These are phyloP conservation scores for Alsophila aescularia DNA, from an alignment of 2,888 invertebrate genomes.

Conservation along the genomic window DNA sequence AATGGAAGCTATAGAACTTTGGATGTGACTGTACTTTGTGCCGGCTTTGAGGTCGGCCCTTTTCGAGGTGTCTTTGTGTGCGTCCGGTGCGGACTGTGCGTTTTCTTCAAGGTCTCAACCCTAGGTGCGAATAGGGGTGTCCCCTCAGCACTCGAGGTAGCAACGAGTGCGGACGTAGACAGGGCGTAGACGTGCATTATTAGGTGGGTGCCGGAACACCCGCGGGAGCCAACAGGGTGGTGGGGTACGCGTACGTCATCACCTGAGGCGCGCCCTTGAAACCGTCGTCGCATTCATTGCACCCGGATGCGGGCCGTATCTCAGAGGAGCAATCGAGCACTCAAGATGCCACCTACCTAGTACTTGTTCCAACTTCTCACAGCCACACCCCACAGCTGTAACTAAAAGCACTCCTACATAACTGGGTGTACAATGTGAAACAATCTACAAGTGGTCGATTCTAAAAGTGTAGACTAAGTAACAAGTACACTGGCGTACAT, in stretches of 20 bases:
- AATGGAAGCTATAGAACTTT: background rate
- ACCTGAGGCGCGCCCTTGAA: slow-evolving; percentile 84
- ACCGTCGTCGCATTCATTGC: slow-evolving; percentile 84
- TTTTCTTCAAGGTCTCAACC: slow-evolving; percentile 19
- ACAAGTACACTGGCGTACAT: no score
- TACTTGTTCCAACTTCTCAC: slow-evolving; percentile 37
- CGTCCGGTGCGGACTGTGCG: slow-evolving; percentile 6
- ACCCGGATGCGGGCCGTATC: slow-evolving; percentile 81
- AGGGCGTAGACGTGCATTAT: slow-evolving; percentile 84
- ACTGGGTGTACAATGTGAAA: no score
- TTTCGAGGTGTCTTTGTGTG: slow-evolving; percentile 12
- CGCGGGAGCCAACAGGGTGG: slow-evolving; percentile 68
- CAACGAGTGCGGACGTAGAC: slow-evolving; percentile 82
- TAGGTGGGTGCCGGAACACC: slow-evolving; percentile 83
- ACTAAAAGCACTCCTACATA: background rate
- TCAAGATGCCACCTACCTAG: slow-evolving; percentile 63
- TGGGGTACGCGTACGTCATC: slow-evolving; percentile 82
- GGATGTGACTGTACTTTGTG: background rate
- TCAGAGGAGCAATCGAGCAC: slow-evolving; percentile 65
- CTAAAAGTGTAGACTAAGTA: no score
- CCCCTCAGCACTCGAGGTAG: slow-evolving; percentile 77
- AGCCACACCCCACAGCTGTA: slow-evolving; percentile 24
- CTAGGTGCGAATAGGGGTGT: slow-evolving; percentile 50
- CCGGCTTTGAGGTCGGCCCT: slow-evolving; percentile 6
- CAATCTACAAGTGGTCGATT: no score